These are phyloP conservation scores for Drepana arcuata DNA, from an alignment of 1,140 invertebrate genomes.

Conservation along the genomic window DNA sequence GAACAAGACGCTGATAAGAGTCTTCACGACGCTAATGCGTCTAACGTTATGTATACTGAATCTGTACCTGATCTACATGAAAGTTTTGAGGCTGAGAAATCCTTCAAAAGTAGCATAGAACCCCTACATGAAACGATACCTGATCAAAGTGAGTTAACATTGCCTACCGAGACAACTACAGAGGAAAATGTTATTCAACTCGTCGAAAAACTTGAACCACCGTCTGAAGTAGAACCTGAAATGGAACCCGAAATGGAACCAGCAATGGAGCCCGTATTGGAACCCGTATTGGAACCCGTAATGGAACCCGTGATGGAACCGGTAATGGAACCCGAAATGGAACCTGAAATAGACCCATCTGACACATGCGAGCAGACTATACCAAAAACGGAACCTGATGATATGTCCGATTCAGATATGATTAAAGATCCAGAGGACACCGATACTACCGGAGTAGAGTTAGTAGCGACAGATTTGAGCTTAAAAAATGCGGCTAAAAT, in stretches of 20 bases:
- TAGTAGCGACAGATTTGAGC: constrained; percentile 67
- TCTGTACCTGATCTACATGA: constrained; percentile 40
- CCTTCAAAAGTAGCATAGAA: no score
- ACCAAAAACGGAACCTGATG: constrained; percentile 5
- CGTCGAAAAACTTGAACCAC: no score
- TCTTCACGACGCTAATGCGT: constrained; percentile 29
- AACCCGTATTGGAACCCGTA: no score
- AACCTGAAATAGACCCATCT: neutral
- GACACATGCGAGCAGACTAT: constrained; percentile 1
- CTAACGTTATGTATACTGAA: constrained; percentile 40
- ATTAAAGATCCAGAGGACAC: constrained; percentile 23
- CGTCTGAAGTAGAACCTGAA: no score
- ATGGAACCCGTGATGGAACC: no score
- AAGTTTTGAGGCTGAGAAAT: no score
- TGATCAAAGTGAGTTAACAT: constrained; percentile 40
- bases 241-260: constrained; percentile 1
- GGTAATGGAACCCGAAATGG: no score
- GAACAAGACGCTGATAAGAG: constrained; percentile 39
- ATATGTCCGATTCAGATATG: constrained; percentile 10
- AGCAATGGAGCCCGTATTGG: no score
- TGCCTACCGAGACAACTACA: constrained; percentile 23
- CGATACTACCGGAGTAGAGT: constrained; percentile 34
- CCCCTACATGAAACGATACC: constrained; percentile 33
- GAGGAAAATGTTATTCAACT: no score
- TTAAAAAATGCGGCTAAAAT: constrained; percentile 36